These are phyloP conservation scores for Ochotona curzoniae DNA, from an alignment of 2,113 vertebrate genomes.

Conservation along the genomic window DNA sequence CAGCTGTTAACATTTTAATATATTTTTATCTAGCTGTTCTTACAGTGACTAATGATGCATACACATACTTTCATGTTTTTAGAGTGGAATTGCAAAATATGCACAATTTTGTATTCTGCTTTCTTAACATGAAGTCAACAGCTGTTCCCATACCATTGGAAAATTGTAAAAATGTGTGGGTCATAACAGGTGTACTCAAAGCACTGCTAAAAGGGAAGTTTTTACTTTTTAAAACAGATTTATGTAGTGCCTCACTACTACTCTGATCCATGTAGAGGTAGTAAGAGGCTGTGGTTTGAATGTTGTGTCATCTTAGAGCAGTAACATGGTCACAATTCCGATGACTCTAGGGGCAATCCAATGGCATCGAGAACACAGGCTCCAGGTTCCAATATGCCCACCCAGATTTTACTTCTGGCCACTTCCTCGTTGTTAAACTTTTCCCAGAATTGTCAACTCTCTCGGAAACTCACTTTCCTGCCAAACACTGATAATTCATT, in stretches of 20 bases:
- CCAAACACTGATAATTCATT: not conserved
- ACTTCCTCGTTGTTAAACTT: not conserved
- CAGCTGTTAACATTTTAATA: conserved; percentile 18
- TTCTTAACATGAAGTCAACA: not conserved
- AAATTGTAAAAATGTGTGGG: conserved; percentile 1
- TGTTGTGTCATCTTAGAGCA: not conserved
- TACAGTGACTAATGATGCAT: not conserved
- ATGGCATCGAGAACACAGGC: not conserved
- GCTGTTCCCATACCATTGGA: not conserved
- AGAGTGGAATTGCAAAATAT: conserved; percentile 1
- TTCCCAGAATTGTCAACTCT: not conserved
- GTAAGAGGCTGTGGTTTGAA: not conserved
- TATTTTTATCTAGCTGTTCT: conserved; percentile 7
- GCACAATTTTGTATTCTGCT: not conserved
- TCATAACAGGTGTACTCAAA: not conserved
- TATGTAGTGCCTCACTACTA: not conserved
- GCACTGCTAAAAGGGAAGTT: not conserved
- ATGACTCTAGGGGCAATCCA: not conserved
- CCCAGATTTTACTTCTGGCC: not conserved
- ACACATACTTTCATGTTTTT: not conserved
- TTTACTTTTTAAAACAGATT: conserved; percentile 29
- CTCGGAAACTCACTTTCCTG: not conserved
- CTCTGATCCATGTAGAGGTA: not conserved
- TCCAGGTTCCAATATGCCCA: too few relatives aligned
- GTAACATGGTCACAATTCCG: not conserved